Evolutionary conservation across 2,888 invertebrate genomes (phyloP), one percentile per base, ranked within the genome.

Genomic region (Chesias legatella): DNA sequence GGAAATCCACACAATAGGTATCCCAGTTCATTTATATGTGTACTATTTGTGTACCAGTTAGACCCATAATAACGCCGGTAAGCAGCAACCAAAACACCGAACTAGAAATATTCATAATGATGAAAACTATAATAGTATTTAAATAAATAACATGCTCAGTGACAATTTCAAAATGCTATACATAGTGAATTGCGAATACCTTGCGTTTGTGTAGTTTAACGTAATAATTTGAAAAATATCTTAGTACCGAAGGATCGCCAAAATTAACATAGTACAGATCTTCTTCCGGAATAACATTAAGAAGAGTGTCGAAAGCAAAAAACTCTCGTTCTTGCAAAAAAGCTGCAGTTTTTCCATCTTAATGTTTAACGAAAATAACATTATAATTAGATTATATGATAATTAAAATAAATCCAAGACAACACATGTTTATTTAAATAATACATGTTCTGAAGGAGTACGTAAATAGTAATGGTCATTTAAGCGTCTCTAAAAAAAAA

Each of bases 271-370:
- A 77, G 45, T 83, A 88, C 20, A 88, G 67, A 57, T 88, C 88
- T 65, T 88, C 86, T 59, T 88, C 86, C 1, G 86, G 85, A 3
- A 88, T 58, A 6, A 65, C 60, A 48, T 83, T 78, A 27, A 88
- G 58, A 20, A 88, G 66, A 23, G 54, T 46, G 20, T 72, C 82
- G 48, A 88, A 80, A 1, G 86, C 85, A 41, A 76, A 51, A 47
- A 56, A 76, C 40, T 85, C 86, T 23, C 86, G 69, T 1, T 81
- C 81, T 65, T 81, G 82, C 46, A 88, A 55, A 60, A 61, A 84
- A 22, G 82, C 79, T 22, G 84, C 72, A 5, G 84, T 82, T 73
- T 83, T 83, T 0, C 86, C 86, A 64, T 88, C 86, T 86, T 48
- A 8, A 69, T 65, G 13, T 28, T 51, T n/a, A 36, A 10, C 34